These are phyloP conservation scores for Diloba caeruleocephala DNA, from an alignment of 2,888 invertebrate species.

Conservation along the genomic window DNA sequence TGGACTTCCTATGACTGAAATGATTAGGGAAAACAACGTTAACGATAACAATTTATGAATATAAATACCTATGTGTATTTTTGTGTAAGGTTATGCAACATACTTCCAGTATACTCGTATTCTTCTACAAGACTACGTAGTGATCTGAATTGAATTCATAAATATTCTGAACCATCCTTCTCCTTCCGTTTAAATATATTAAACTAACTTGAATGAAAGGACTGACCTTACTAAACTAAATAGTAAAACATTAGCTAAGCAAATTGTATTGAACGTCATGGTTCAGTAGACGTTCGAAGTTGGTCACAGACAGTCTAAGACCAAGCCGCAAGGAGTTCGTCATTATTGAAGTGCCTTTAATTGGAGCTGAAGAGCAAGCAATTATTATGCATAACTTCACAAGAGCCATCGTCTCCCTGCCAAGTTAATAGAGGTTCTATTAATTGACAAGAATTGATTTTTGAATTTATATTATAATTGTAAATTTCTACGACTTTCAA, in stretches of 20 bases:
- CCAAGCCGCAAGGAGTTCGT: conserved; percentile 64
- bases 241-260: conserved; percentile 42
- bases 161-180: too few relatives aligned
- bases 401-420: conserved; percentile 65
- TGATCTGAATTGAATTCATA: too few relatives aligned
- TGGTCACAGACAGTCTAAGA: conserved; percentile 51
- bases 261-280: conserved; percentile 54
- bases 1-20: too few relatives aligned
- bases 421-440: conserved; percentile 69
- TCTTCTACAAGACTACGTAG: too few relatives aligned
- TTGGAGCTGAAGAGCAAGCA: conserved; percentile 77
- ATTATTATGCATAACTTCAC: conserved; percentile 84
- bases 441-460: conserved; percentile 72
- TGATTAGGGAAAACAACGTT: too few relatives aligned
- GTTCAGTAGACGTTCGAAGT: conserved; percentile 49
- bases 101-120: too few relatives aligned
- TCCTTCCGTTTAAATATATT: conserved; percentile 6
- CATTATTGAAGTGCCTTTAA: conserved; percentile 76
- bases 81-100: too few relatives aligned
- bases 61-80: too few relatives aligned
- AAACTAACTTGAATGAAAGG: conserved; percentile 7
- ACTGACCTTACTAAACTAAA: conserved; percentile 22
- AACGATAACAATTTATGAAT: too few relatives aligned
- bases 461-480: conserved; percentile 48
- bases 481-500: conserved; percentile 31